These are phyloP conservation scores for Diadophis punctatus DNA, from an alignment of 2,113 vertebrate species.

Conservation along the genomic window DNA sequence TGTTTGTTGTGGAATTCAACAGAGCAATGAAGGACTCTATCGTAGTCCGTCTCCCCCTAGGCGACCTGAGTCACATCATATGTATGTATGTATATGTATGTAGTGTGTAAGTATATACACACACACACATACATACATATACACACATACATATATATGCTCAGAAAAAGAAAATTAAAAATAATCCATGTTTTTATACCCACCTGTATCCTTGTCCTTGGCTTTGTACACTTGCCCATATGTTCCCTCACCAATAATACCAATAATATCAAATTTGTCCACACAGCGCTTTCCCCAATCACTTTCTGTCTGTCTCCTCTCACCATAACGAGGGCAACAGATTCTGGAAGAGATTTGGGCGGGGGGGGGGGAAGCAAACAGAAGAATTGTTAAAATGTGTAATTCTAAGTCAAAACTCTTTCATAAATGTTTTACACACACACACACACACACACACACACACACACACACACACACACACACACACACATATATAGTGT, in stretches of 20 bases:
- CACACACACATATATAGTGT: too few relatives aligned
- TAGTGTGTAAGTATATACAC: too few relatives aligned
- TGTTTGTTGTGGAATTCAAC: neutral
- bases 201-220: slow-evolving; percentile 98
- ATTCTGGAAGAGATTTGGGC: slow-evolving; percentile 72
- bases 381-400: neutral
- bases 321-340: slow-evolving; percentile 96
- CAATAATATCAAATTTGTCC: slow-evolving; percentile 97
- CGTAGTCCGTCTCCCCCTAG: neutral
- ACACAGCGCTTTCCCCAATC: slow-evolving; percentile 98
- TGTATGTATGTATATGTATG: neutral
- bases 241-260: slow-evolving; percentile 96
- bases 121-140: neutral
- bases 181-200: neutral
- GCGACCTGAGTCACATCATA: neutral
- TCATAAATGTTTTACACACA: neutral
- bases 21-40: neutral
- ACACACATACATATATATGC: too few relatives aligned
- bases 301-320: slow-evolving; percentile 91
- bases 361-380: neutral
- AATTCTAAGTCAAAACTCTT: neutral
- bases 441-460: too few relatives aligned
- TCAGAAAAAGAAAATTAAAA: neutral
- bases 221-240: slow-evolving; percentile 99
- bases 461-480: too few relatives aligned